Percentiles rank a stretch among this genome's conserved stretches.
phyloP scores from a whole-genome alignment of 2,888 invertebrate genomes.

The Hypsopygia costalis region DNA sequence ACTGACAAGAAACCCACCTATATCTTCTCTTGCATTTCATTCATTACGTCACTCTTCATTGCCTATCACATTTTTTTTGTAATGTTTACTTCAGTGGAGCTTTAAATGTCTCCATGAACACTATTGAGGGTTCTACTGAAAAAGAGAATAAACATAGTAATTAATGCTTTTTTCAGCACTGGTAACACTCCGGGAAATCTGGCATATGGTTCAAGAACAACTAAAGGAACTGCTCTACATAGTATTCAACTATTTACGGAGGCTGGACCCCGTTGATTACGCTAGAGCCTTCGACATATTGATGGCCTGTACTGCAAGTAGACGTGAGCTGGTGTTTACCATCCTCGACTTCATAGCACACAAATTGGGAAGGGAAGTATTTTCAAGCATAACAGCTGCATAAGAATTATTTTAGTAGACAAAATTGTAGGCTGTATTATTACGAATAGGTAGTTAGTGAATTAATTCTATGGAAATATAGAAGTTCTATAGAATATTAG shows the following conservation, averaged over 20 bases:
- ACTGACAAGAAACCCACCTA: too few relatives aligned
- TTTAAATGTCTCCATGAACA: too few relatives aligned
- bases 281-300: constrained; percentile 44
- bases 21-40: too few relatives aligned
- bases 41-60: too few relatives aligned
- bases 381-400: constrained; percentile 44
- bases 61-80: too few relatives aligned
- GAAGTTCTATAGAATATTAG: too few relatives aligned
- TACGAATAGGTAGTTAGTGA: too few relatives aligned
- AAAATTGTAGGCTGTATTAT: background rate
- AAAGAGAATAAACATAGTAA: too few relatives aligned
- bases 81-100: too few relatives aligned
- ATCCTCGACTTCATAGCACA: constrained; percentile 56
- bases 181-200: constrained; percentile 55
- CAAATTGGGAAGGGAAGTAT: constrained; percentile 47
- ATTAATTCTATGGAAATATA: too few relatives aligned
- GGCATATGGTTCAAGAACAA: constrained; percentile 46
- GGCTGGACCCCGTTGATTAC: constrained; percentile 47
- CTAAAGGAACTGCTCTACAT: constrained; percentile 52
- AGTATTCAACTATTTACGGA: constrained; percentile 51
- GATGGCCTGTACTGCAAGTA: constrained; percentile 40
- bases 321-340: constrained; percentile 46
- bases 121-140: too few relatives aligned
- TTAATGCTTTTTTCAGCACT: constrained; percentile 43
- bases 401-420: constrained; percentile 13